Percentiles rank a stretch among this genome's conserved stretches.
These are phyloP conservation scores for Globia sparganii DNA, from an alignment of 2,888 invertebrate species.

Conservation along the genomic window DNA sequence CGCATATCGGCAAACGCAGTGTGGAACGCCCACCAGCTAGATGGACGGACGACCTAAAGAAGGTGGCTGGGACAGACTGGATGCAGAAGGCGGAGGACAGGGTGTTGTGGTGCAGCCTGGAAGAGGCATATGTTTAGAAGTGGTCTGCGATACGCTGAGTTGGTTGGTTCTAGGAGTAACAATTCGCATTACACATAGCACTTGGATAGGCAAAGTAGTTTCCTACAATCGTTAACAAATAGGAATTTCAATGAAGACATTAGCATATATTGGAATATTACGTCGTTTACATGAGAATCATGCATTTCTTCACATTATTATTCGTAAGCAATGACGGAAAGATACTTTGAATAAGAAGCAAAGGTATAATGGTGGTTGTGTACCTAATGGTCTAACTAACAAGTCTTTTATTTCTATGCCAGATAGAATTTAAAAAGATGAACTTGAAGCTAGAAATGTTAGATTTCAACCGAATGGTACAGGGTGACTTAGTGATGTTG, in stretches of 20 bases:
- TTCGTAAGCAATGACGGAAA: constrained; percentile 9
- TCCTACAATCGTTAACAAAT: not conserved
- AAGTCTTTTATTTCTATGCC: not conserved
- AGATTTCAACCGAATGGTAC: not conserved
- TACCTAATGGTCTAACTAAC: not conserved
- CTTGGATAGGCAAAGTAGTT: not conserved
- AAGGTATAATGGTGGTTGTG: not conserved
- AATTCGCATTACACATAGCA: no score
- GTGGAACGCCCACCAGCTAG: no score
- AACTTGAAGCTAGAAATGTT: not conserved
- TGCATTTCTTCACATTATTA: constrained; percentile 27
- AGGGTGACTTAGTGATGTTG: not conserved
- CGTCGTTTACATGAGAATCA: constrained; percentile 21
- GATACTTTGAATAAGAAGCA: not conserved
- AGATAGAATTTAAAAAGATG: not conserved
- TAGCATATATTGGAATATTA: constrained; percentile 2
- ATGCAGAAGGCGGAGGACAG: no score
- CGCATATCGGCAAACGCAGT: not conserved
- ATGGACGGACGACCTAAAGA: not conserved
- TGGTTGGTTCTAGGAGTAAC: no score
- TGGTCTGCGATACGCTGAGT: no score
- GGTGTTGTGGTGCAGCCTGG: not conserved
- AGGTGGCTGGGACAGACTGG: not conserved
- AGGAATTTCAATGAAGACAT: constrained; percentile 27
- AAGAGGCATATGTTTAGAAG: no score